These are phyloP conservation scores for Caenorhabditis tropicalis DNA, from an alignment of 1,140 invertebrate species.

Conservation along the genomic window DNA sequence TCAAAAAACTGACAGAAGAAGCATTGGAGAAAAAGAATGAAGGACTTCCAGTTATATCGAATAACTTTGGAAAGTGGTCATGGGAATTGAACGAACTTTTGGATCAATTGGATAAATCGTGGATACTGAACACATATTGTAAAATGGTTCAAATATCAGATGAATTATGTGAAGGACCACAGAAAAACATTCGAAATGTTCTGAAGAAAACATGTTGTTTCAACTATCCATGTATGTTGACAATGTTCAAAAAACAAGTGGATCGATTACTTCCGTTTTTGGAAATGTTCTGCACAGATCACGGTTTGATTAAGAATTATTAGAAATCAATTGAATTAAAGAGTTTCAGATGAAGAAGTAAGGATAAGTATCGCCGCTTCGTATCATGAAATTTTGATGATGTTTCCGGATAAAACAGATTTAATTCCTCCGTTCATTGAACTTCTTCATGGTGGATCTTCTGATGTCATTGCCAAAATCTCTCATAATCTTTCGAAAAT, in stretches of 20 bases:
- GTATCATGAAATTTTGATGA: conserved; percentile 65
- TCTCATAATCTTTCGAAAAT: conserved; percentile 61
- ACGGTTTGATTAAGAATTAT: neutral
- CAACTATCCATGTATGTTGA: conserved; percentile 73
- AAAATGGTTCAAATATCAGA: conserved; percentile 58
- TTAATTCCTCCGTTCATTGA: conserved; percentile 67
- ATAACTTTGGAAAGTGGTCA: conserved; percentile 32
- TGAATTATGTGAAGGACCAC: conserved; percentile 8
- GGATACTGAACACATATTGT: conserved; percentile 67
- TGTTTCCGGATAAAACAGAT: conserved; percentile 58
- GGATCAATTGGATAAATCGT: conserved; percentile 58
- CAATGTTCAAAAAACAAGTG: conserved; percentile 62
- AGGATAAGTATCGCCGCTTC: conserved; percentile 67
- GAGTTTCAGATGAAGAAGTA: conserved; percentile 60
- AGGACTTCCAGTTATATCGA: conserved; percentile 1
- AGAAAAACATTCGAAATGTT: conserved; percentile 7
- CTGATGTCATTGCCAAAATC: conserved; percentile 67
- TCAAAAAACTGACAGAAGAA: conserved; percentile 73
- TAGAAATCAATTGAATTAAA: neutral
- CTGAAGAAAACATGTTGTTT: conserved; percentile 39
- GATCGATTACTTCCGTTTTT: conserved; percentile 60
- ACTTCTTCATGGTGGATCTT: conserved; percentile 64
- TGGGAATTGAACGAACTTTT: conserved; percentile 60
- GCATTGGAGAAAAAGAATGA: conserved; percentile 72
- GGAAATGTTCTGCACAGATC: conserved; percentile 58